Percentiles rank a stretch among this genome's conserved stretches.
Conservation (phyloP, 2,113 vertebrate genomes). For the Sylvietta virens region DNA sequence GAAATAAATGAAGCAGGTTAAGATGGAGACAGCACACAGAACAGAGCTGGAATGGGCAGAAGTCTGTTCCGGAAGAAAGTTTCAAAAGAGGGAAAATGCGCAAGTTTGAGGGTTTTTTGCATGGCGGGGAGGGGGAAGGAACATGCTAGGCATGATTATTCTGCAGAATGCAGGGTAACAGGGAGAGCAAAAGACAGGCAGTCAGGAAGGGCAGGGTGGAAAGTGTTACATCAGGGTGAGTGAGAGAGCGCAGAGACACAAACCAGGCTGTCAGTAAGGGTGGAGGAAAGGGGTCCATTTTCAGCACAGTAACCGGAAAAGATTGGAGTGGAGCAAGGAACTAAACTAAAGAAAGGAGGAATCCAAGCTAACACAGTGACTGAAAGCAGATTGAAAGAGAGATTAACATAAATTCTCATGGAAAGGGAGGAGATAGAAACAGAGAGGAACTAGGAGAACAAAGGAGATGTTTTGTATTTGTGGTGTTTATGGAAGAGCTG, state of each 20-base stretch:
- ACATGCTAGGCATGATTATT: neutral
- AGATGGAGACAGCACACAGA: neutral
- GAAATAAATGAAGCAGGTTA: neutral
- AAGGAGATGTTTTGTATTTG: neutral
- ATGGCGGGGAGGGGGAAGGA: neutral
- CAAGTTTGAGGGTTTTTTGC: neutral
- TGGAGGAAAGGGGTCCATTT: neutral
- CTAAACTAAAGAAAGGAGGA: neutral
- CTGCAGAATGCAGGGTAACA: neutral
- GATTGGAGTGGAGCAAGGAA: neutral
- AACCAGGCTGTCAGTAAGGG: neutral
- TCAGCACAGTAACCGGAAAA: neutral
- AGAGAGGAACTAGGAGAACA: neutral
- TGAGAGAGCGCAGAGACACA: neutral
- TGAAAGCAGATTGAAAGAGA: neutral
- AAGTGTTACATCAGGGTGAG: neutral
- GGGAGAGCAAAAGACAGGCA: neutral
- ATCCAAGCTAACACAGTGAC: neutral
- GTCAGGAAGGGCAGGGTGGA: neutral
- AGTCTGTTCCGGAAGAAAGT: neutral
- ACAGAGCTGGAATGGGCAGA: neutral
- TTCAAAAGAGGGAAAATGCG: neutral
- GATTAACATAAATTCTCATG: neutral
- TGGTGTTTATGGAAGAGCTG: neutral
- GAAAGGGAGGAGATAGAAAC: neutral